A percentile compares a stretch with the other conserved stretches of the same genome.
Evolutionary conservation across 2,888 invertebrate species (phyloP).

Genomic region (Bombylius discolor): DNA sequence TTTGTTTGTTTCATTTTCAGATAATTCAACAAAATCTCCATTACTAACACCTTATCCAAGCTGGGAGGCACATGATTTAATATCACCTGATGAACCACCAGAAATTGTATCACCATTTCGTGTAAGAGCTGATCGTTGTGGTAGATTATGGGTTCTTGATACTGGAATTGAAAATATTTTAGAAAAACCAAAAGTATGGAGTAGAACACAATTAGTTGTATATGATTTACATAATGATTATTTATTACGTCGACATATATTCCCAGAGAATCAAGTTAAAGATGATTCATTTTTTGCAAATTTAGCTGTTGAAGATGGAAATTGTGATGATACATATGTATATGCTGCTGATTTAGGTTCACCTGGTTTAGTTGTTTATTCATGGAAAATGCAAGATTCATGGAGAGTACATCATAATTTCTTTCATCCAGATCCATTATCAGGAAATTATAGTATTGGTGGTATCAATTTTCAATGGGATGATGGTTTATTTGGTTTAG

Average conservation of each 20-base stretch:
- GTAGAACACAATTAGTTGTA: conserved; percentile 51
- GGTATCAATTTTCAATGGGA: conserved; percentile 60
- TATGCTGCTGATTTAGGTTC: conserved; percentile 59
- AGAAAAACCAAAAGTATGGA: conserved; percentile 35
- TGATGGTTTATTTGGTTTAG: conserved; percentile 64
- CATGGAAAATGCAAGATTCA: conserved; percentile 54
- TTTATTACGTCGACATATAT: conserved; percentile 49
- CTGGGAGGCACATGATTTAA: conserved; percentile 62
- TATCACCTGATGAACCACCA: conserved; percentile 38
- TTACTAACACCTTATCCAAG: conserved; percentile 63
- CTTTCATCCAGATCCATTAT: conserved; percentile 57
- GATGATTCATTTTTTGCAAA: conserved; percentile 60
- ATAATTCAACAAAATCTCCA: conserved; percentile 51
- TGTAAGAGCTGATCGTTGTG: conserved; percentile 59
- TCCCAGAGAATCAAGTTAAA: conserved; percentile 52
- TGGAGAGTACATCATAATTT: conserved; percentile 62
- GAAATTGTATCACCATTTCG: conserved; percentile 64
- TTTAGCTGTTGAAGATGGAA: conserved; percentile 60
- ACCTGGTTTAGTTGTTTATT: conserved; percentile 61
- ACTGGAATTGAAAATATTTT: conserved; percentile 53
- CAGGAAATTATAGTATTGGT: conserved; percentile 58
- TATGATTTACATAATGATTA: conserved; percentile 63
- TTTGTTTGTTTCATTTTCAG: conserved; percentile 35
- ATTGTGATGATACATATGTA: conserved; percentile 58
- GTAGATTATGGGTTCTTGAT: conserved; percentile 67